These are phyloP conservation scores for Lamellibrachia luymesi DNA, from an alignment of 1,140 invertebrate species.

Conservation along the genomic window DNA sequence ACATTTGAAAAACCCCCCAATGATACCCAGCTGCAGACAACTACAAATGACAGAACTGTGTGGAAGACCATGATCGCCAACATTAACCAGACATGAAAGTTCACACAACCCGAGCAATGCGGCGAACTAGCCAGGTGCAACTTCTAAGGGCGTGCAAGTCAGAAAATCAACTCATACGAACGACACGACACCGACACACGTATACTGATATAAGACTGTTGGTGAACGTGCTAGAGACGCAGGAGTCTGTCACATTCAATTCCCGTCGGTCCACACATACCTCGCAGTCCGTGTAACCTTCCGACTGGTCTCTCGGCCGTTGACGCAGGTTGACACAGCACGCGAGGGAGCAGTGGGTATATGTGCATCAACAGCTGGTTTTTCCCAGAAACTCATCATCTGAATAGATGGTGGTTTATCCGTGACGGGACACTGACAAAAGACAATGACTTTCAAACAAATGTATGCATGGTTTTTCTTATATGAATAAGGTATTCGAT, in stretches of 20 bases:
- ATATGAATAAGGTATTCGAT: too few relatives aligned
- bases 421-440: neutral
- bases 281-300: neutral
- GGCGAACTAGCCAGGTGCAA: neutral
- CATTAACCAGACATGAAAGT: neutral
- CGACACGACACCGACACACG: neutral
- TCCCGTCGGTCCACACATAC: neutral
- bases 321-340: neutral
- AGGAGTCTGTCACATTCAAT: neutral
- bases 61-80: too few relatives aligned
- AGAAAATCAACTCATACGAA: neutral
- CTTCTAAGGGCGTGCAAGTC: neutral
- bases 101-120: neutral
- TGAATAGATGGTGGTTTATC: neutral
- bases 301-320: neutral
- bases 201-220: neutral
- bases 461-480: neutral
- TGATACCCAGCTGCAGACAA: neutral
- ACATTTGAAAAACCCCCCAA: too few relatives aligned
- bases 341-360: neutral
- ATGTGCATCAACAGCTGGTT: neutral
- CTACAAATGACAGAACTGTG: neutral
- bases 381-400: neutral
- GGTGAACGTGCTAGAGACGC: neutral
- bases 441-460: neutral